Conservation (phyloP, 2,113 vertebrate genomes). For the Vimba vimba region DNA sequence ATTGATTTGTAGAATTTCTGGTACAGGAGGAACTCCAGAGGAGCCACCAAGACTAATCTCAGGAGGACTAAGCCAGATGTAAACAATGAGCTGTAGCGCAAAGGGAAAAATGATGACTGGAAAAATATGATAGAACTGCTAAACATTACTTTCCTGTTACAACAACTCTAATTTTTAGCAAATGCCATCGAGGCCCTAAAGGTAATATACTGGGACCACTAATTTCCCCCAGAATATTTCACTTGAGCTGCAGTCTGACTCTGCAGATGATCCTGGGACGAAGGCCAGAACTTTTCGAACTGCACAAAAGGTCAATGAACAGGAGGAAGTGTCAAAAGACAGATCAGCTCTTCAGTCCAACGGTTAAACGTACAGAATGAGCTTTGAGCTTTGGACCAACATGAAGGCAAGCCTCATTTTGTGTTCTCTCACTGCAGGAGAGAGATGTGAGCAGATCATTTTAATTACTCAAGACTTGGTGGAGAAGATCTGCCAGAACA, state of each 20-base stretch:
- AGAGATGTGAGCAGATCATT: constrained; percentile 2
- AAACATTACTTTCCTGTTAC: constrained; percentile 47
- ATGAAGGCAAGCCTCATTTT: constrained; percentile 33
- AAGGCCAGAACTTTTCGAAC: constrained; percentile 12
- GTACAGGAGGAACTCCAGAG: background rate
- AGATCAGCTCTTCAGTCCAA: constrained; percentile 21
- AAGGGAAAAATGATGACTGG: constrained; percentile 17
- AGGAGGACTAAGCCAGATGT: constrained; percentile 27
- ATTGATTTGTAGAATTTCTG: constrained; percentile 6
- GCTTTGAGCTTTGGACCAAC: constrained; percentile 38
- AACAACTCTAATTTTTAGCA: constrained; percentile 38
- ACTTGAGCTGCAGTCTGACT: background rate
- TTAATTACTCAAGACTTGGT: constrained; percentile 38
- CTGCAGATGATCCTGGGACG: constrained; percentile 19
- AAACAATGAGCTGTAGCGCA: constrained; percentile 35
- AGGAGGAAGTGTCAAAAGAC: constrained; percentile 24
- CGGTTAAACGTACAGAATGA: background rate
- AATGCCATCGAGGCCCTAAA: constrained; percentile 39
- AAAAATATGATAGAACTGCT: constrained; percentile 35
- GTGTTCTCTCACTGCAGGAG: constrained; percentile 16
- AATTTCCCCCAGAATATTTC: background rate
- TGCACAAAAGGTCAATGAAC: constrained; percentile 22
- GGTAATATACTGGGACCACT: background rate
- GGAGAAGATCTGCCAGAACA: constrained; percentile 16
- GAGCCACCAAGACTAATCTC: constrained; percentile 36